phyloP scores from a whole-genome alignment of 2,113 vertebrate genomes.

The Rhabdornis inornatus region DNA sequence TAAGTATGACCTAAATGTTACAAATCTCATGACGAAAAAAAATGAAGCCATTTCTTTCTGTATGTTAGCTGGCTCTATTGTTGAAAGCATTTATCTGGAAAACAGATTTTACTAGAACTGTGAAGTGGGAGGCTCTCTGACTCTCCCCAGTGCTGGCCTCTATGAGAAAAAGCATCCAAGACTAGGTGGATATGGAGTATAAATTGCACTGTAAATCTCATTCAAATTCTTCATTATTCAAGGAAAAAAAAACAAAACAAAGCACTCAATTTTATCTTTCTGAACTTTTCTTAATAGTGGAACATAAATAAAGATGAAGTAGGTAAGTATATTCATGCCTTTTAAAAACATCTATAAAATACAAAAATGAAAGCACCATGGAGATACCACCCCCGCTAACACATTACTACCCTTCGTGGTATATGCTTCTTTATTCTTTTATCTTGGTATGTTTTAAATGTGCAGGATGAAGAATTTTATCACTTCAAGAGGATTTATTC shows the following conservation, averaged over 20 bases:
- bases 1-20: background rate
- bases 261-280: background rate
- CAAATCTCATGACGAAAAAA: background rate
- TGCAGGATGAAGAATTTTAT: background rate
- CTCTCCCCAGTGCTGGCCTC: background rate
- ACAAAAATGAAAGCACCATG: background rate
- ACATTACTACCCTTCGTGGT: rapidly evolving
- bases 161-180: background rate
- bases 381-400: background rate
- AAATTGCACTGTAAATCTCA: background rate
- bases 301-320: background rate
- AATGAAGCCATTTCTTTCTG: background rate
- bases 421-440: background rate
- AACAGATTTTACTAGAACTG: background rate
- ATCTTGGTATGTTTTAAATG: background rate
- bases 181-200: background rate
- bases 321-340: background rate
- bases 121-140: background rate
- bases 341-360: background rate
- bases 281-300: background rate
- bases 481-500: background rate
- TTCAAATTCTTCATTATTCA: background rate
- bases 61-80: background rate
- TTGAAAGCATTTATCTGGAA: background rate
- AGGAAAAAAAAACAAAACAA: background rate